These are phyloP conservation scores for Phalacrocorax carbo DNA, from an alignment of 2,113 vertebrate species.

Conservation along the genomic window DNA sequence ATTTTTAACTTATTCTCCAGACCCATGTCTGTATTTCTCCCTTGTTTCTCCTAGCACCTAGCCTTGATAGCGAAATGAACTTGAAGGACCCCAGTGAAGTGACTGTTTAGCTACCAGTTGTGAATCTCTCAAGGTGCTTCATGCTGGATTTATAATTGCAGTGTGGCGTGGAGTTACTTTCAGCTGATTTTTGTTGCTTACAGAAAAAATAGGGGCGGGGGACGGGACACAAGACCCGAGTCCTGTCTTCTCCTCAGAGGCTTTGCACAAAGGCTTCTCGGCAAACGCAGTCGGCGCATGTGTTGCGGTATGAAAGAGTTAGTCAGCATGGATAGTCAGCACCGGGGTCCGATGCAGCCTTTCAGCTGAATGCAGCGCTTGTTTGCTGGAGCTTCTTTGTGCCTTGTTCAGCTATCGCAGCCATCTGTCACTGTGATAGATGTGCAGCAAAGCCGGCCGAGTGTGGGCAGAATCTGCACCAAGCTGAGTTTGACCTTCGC, in stretches of 20 bases:
- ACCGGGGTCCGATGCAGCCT: neutral
- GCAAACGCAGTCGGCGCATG: neutral
- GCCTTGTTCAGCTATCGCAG: neutral
- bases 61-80: neutral
- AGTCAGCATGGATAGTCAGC: neutral
- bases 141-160: neutral
- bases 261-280: neutral
- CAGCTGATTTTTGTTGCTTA: neutral
- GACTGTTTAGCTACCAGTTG: neutral
- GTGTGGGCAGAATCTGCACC: neutral
- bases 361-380: neutral
- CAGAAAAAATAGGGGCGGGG: neutral
- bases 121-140: neutral
- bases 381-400: conserved; percentile 13
- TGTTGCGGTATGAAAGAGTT: neutral
- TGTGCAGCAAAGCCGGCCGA: neutral
- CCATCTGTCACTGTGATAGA: neutral
- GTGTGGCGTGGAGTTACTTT: neutral
- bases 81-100: neutral
- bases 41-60: neutral
- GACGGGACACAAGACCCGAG: neutral
- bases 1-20: neutral
- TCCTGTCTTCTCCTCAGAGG: neutral
- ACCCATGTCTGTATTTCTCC: neutral
- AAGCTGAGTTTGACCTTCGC: neutral